Percentiles rank a stretch among this genome's conserved stretches.
phyloP scores from a whole-genome alignment of 2,888 invertebrate genomes.

The Diploptera punctata region DNA sequence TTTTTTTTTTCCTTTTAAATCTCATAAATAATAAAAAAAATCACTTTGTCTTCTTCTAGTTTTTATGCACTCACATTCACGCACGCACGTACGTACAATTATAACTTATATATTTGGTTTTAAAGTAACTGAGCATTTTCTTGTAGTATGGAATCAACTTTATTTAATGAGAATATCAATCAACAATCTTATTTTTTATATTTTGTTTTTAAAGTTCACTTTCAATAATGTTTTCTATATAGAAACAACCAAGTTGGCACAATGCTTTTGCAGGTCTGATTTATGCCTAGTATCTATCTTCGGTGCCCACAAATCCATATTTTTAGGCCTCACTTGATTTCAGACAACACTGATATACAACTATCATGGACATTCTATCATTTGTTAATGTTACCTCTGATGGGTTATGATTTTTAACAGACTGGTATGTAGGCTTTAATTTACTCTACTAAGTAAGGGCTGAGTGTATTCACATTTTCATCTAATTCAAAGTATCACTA shows the following conservation, averaged over 20 bases:
- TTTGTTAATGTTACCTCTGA: conserved; percentile 15
- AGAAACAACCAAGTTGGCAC: conserved; percentile 30
- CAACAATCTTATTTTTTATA: conserved; percentile 29
- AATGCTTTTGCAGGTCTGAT: background rate
- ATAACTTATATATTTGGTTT: conserved; percentile 18
- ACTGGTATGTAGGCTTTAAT: conserved; percentile 8
- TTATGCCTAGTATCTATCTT: conserved; percentile 5
- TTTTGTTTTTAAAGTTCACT: conserved; percentile 22
- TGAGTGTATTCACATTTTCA: background rate
- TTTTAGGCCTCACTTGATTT: conserved; percentile 31
- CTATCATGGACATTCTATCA: conserved; percentile 23
- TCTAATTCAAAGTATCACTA: background rate
- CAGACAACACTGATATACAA: conserved; percentile 20
- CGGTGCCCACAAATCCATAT: conserved; percentile 3
- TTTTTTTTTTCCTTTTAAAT: conserved; percentile 17
- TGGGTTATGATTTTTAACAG: conserved; percentile 1
- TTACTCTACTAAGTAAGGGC: background rate
- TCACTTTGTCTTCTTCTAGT: background rate
- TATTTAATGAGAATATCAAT: conserved; percentile 14
- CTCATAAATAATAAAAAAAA: conserved; percentile 21
- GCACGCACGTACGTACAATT: conserved; percentile 22
- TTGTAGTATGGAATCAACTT: conserved; percentile 23
- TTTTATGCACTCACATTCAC: conserved; percentile 17
- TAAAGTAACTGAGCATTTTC: conserved; percentile 26
- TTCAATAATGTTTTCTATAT: conserved; percentile 19